Evolutionary conservation across 2,113 vertebrate species (phyloP).

Genomic region (Tricholaema leucomelas): DNA sequence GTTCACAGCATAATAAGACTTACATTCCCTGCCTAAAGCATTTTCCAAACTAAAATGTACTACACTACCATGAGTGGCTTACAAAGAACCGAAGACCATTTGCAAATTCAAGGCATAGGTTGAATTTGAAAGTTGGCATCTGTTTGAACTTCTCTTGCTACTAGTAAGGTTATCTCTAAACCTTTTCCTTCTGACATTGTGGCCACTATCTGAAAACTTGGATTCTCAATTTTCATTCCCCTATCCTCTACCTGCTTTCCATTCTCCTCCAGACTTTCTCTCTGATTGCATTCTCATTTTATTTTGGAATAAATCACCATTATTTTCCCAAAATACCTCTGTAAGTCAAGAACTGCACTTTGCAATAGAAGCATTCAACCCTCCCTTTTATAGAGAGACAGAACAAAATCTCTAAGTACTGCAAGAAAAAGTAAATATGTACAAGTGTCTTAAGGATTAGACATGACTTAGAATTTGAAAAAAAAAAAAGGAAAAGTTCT

Average conservation of each 20-base stretch:
- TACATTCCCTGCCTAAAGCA: not conserved
- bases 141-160: not conserved
- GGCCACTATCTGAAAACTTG: not conserved
- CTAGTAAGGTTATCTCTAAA: not conserved
- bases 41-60: not conserved
- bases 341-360: not conserved
- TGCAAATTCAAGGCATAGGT: not conserved
- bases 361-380: not conserved
- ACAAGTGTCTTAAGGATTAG: not conserved
- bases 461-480: not conserved
- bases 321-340: not conserved
- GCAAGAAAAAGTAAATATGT: not conserved
- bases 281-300: not conserved
- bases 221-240: not conserved
- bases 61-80: not conserved
- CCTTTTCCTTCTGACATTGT: not conserved
- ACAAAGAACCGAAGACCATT: not conserved
- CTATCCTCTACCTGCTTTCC: not conserved
- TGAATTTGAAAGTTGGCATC: not conserved
- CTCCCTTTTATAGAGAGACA: not conserved
- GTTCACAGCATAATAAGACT: accelerated
- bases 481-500: not conserved
- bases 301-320: not conserved
- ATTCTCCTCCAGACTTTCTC: not conserved
- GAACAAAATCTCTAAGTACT: not conserved